Base-by-base conservation (phyloP, 2,797 vertebrate genomes). In the Furcifer pardalis region DNA sequence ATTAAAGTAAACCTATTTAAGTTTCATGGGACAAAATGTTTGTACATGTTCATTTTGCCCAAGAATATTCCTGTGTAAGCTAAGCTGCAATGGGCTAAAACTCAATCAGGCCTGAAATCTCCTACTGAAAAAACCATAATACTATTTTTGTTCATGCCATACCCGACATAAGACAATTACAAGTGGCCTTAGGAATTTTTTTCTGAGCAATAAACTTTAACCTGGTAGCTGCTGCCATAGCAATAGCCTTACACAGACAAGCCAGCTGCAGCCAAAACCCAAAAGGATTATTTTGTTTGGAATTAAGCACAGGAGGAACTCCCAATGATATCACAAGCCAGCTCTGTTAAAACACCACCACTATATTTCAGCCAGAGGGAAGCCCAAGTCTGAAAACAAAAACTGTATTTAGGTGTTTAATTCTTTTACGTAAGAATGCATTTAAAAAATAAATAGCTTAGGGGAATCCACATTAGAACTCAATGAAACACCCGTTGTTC, bases 151-250 rank as follows among this genome's bases (percentile, higher is more conserved):
- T n/a, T 88, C 7, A 62, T 69, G 60, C 19, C 0, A 2, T 79
- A 84, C 79, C 66, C 40, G 66, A 88, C 35, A 59, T 0, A 81
- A 89, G 86, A 79, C 17, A 82, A n/a, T 72, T 75, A 84, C 21
- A 87, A 88, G 73, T 13, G 91, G 78, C 19, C n/a, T 82, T 46
- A 87, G 21, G 1, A 90, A 79, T 77, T 86, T 49, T 65, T 89
- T 68, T 66, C 79, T n/a, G n/a, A n/a, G 62, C 44, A 84, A 84
- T 10, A 92, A 37, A 81, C 69, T 81, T 10, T 80, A 90, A 88
- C 56, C 78, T 68, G n/a, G 23, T 79, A 81, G 71, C 76, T 79
- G 35, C 85, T 87, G 52, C 71, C 86, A 89, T 42, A 93, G 77
- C 52, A 86, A 1, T 82, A 91, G 52, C 1, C 4, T 23, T 73